Evolutionary conservation across 1,140 invertebrate species (phyloP), one percentile per base, ranked within the genome.

Genomic region (Dendrolimus kikuchii): DNA sequence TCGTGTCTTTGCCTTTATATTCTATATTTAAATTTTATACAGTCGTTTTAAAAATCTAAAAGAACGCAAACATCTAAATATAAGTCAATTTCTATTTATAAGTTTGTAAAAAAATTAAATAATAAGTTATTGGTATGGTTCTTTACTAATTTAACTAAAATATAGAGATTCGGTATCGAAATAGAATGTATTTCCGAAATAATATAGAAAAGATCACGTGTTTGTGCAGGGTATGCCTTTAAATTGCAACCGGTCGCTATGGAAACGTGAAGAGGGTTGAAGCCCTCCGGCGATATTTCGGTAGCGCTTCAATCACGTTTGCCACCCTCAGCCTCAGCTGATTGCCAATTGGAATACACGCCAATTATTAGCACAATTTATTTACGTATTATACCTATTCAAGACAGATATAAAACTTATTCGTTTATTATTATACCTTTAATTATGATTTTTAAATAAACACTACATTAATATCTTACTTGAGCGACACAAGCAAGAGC

Each of bases 211-310:
- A 51, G 36, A 59, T 42, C 57, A 64, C 51, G 49, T 64, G 53
- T 55, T 56, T 57, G 65, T 62, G 64, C 62, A 58, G 64, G 66
- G 73, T 70, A 78, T 76, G 66, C 1, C 23, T 23, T 23, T 23
- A 71, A 74, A 74, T 71, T 73, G 71, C 72, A 66, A 63, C 59
- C 61, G 61, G 81, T 85, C 74, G 59, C 74, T 62, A 85, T 77
- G 57, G 74, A 54, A 73, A 85, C 81, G 62, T 48, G 51, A 57
- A 75, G 73, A 73, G 81, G 78, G 79, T 68, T 74, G 65, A 49
- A 69, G 71, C 77, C 76, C 71, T 75, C 62, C 63, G 53, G 54
- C 59, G 53, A 23, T 23, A 23, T 23, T 23, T 23, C 23, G 23
- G 55, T 55, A 51, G 49, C 49, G 42, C 43, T 61, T 50, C 47